Base-by-base conservation (phyloP, 2,113 vertebrate genomes). In the Grammatotria lemairii region DNA sequence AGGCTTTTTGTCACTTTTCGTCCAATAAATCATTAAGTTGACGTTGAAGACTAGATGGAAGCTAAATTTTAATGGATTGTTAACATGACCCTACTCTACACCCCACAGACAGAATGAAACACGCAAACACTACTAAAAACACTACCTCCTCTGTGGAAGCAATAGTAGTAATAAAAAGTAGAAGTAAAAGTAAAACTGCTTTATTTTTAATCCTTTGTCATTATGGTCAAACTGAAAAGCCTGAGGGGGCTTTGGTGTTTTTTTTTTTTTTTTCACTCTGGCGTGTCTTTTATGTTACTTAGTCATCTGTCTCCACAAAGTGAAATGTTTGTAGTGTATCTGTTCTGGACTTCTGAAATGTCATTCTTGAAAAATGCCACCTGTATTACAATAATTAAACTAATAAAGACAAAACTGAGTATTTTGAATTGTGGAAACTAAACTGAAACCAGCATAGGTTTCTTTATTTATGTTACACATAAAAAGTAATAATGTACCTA, bases 201-300 rank as follows among this genome's bases (percentile, higher is more conserved):
- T 73, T 45, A 26, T 9, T 73, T 42, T 26, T 45, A 45, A 16
- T 45, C 65, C 16, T 73, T 73, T 73, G 38, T 73, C 21, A 26
- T 21, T 42, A 28, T 73, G 68, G 40, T 73, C 21, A 73, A 45
- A 26, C 13, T 73, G 21, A 73, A 73, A 73, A 75, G 40, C 9
- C 40, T 17, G 13, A 45, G 13, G 21, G 14, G 8, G 40, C 68
- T 45, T 45, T 9, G 8, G 21, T 47, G 21, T 1, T 16, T 23
- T 21, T 3, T 1, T 0, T 10, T 4, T 2, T 2, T 5, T n/a
- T 21, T 0, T 10, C 21, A 26, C 13, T 45, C 40, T 73, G 68
- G 8, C 1, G 1, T 45, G 68, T 45, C 40, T 10, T 45, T 45
- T 16, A 16, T 73, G 21, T 16, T 40, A 26, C 2, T 73, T 16